Conservation (phyloP, 2,113 vertebrate species). For the Chaenogobius annularis region DNA sequence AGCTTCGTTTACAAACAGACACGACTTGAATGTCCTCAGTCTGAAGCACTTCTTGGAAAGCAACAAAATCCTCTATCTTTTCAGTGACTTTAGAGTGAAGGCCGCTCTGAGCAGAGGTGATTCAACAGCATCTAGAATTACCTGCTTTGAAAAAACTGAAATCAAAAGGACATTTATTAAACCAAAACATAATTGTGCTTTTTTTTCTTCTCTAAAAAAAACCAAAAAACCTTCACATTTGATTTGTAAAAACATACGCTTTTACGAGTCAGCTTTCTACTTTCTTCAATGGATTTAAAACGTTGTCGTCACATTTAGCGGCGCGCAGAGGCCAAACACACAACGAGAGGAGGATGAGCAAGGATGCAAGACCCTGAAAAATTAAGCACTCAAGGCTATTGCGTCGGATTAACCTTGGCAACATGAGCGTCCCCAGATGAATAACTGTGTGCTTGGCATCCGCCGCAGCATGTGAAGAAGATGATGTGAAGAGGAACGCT, state of each 20-base stretch:
- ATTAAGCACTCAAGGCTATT: constrained; percentile 16
- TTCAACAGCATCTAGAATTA: constrained; percentile 33
- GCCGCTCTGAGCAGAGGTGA: constrained; percentile 45
- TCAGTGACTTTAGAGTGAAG: constrained; percentile 44
- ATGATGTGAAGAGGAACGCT: no score
- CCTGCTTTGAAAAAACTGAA: constrained; percentile 27
- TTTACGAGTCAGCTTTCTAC: not conserved
- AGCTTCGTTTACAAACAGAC: not conserved
- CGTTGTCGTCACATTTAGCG: not conserved
- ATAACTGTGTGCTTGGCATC: constrained; percentile 1
- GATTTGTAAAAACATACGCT: not conserved
- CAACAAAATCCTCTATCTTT: constrained; percentile 13
- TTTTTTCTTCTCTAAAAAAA: constrained; percentile 1
- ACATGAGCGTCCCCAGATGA: constrained; percentile 13
- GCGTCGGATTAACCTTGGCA: constrained; percentile 18
- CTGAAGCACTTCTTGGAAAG: constrained; percentile 24
- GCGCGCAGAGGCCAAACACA: not conserved
- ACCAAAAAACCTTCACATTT: not conserved
- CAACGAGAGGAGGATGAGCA: not conserved
- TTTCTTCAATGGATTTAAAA: constrained; percentile 20
- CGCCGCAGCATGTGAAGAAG: constrained; percentile 17
- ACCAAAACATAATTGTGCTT: constrained; percentile 50
- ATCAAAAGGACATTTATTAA: constrained; percentile 5
- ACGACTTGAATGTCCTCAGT: constrained; percentile 8
- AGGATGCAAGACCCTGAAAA: constrained; percentile 39